Evolutionary conservation across 1,140 invertebrate species (phyloP).

Genomic region (Trinorchestia longiramus): DNA sequence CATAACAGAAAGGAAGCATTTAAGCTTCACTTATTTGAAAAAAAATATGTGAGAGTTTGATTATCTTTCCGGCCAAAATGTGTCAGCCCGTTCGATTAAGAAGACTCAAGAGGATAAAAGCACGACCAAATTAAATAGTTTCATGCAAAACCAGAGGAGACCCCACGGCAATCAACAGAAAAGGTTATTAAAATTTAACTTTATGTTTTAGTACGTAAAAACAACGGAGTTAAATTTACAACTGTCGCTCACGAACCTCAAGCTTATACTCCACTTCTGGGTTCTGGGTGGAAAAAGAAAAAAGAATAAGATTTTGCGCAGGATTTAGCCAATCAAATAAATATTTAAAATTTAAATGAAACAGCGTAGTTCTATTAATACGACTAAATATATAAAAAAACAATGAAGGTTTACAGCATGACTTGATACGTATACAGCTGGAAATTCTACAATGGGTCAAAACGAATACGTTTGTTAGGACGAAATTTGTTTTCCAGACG

Average conservation of each 20-base stretch:
- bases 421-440: too few species aligned
- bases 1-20: background rate
- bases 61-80: too few species aligned
- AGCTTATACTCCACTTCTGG: conserved; percentile 42
- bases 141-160: background rate
- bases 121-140: background rate
- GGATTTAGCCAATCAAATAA: background rate
- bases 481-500: background rate
- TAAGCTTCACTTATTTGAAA: background rate
- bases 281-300: conserved; percentile 27
- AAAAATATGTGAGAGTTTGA: background rate
- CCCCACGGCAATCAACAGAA: background rate
- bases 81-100: too few species aligned
- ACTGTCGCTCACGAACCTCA: conserved; percentile 13
- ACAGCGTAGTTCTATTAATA: background rate
- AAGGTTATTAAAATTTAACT: background rate
- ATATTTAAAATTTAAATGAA: background rate
- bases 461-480: too few species aligned
- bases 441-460: too few species aligned
- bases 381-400: background rate
- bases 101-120: background rate
- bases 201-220: background rate
- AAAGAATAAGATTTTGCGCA: background rate
- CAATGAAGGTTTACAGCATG: too few species aligned
- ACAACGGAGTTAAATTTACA: conserved; percentile 1